phyloP scores from a whole-genome alignment of 2,888 invertebrate genomes.

The Papilio gigon region DNA sequence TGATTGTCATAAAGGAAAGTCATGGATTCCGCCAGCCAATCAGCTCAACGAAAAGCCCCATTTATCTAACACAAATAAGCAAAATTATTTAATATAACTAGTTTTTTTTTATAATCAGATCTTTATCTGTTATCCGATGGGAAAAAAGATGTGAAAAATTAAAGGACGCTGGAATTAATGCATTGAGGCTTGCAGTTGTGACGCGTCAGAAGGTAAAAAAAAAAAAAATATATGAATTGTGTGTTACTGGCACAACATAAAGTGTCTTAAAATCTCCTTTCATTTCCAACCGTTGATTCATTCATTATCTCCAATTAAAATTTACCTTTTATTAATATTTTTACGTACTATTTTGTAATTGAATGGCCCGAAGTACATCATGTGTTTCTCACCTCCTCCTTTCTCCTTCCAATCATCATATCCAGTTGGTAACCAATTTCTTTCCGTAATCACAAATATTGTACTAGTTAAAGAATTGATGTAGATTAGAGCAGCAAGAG shows the following conservation, averaged over 20 bases:
- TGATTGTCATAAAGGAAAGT: too few species aligned
- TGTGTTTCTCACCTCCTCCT: neutral
- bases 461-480: neutral
- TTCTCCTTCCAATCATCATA: neutral
- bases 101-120: slow-evolving; percentile 51
- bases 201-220: slow-evolving; percentile 64
- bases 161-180: slow-evolving; percentile 65
- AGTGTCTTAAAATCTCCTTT: neutral
- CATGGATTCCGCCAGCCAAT: too few species aligned
- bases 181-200: slow-evolving; percentile 60
- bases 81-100: too few species aligned
- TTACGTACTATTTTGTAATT: too few species aligned
- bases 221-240: neutral
- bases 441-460: neutral
- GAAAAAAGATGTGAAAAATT: slow-evolving; percentile 63
- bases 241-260: neutral
- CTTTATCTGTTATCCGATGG: slow-evolving; percentile 62
- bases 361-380: too few species aligned
- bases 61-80: too few species aligned
- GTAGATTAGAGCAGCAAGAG: slow-evolving; percentile 85
- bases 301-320: too few species aligned
- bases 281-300: too few species aligned
- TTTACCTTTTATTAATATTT: too few species aligned
- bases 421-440: neutral
- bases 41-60: too few species aligned